phyloP scores from a whole-genome alignment of 1,140 invertebrate genomes.

The Hyles euphorbiae region DNA sequence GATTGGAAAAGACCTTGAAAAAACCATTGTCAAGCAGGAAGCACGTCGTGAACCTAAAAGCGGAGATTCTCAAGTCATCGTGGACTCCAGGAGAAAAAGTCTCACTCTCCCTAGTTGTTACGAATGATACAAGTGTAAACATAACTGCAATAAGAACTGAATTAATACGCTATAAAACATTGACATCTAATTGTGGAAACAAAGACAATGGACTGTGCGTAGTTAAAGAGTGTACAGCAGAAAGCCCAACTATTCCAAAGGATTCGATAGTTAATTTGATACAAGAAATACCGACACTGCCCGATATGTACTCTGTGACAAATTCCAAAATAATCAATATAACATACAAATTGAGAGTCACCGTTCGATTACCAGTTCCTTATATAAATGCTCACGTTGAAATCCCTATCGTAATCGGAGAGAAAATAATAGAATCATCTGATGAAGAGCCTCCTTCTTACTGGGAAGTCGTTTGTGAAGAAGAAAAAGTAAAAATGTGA shows the following conservation, averaged over 20 bases:
- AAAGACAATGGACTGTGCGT: neutral
- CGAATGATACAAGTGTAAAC: constrained; percentile 1
- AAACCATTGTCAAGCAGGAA: constrained; percentile 6
- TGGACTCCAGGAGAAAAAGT: neutral
- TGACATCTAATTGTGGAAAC: constrained; percentile 4
- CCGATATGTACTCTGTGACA: constrained; percentile 4
- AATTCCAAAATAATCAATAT: constrained; percentile 8
- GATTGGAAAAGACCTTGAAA: neutral
- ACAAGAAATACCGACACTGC: neutral
- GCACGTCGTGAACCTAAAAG: neutral
- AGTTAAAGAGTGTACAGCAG: neutral
- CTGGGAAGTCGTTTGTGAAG: constrained; percentile 11
- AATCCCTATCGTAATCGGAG: constrained; percentile 7
- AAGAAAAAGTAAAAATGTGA: neutral
- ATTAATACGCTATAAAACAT: constrained; percentile 4
- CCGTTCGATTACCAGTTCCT: constrained; percentile 2
- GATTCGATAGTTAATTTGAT: neutral
- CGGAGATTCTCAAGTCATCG: neutral
- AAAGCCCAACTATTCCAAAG: constrained; percentile 1
- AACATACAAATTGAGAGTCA: constrained; percentile 8
- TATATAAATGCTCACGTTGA: constrained; percentile 2
- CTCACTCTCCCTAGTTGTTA: neutral
- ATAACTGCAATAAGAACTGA: constrained; percentile 4
- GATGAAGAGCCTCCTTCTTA: constrained; percentile 11
- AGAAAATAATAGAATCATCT: neutral